phyloP scores from a whole-genome alignment of 2,113 vertebrate species.

The Vanacampus margaritifer region DNA sequence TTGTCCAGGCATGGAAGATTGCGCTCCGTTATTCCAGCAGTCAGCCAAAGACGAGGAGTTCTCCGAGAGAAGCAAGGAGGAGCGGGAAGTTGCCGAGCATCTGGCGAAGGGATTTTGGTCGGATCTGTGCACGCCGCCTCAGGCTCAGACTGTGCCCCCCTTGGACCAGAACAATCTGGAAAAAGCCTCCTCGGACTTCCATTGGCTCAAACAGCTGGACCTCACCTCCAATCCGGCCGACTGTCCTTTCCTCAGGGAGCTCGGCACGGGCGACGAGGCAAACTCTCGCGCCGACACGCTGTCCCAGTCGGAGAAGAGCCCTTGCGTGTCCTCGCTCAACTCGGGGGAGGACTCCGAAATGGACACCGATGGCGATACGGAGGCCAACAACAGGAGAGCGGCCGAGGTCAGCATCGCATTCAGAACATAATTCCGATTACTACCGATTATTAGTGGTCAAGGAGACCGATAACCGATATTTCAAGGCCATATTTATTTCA shows the following conservation, averaged over 20 bases:
- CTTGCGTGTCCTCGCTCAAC: conserved; percentile 82
- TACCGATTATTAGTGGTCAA: too few species aligned
- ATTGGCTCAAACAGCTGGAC: conserved; percentile 85
- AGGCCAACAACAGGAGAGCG: conserved; percentile 81
- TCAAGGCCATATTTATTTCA: too few species aligned
- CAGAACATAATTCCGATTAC: conserved; percentile 11
- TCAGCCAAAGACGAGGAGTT: conserved; percentile 48
- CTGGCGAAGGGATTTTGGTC: conserved; percentile 92
- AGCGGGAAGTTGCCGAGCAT: conserved; percentile 94
- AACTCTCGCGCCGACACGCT: conserved; percentile 64
- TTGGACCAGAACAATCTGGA: conserved; percentile 67
- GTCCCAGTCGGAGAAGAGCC: conserved; percentile 78
- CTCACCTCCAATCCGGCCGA: conserved; percentile 80
- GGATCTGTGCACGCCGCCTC: conserved; percentile 72
- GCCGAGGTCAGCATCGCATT: conserved; percentile 78
- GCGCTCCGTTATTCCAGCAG: conserved; percentile 36
- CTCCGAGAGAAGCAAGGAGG: conserved; percentile 81
- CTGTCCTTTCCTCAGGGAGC: conserved; percentile 89
- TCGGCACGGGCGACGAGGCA: conserved; percentile 71
- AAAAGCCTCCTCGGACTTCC: conserved; percentile 82
- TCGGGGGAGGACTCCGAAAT: conserved; percentile 86
- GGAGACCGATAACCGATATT: too few species aligned
- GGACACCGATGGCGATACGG: conserved; percentile 88
- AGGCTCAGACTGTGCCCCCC: conserved; percentile 38
- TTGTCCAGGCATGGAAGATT: conserved; percentile 48